Percentiles rank a stretch among this genome's conserved stretches.
Evolutionary conservation across 2,888 invertebrate genomes (phyloP).

Genomic region (Drosophila nr. perissopoda): DNA sequence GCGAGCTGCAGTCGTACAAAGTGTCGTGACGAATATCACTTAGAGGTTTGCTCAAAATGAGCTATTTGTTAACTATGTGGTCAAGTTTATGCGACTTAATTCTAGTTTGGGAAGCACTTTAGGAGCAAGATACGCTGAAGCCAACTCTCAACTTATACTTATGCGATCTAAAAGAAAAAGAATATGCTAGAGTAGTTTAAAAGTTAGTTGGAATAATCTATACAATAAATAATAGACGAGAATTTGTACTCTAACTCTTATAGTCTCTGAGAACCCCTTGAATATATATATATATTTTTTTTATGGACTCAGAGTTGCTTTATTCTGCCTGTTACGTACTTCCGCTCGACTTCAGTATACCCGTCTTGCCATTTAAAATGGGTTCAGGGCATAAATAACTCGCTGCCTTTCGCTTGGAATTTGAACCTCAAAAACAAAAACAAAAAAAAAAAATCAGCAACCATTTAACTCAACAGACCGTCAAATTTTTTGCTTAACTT

Average conservation of each 20-base stretch:
- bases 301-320: neutral
- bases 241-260: neutral
- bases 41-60: neutral
- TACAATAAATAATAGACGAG: neutral
- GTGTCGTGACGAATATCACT: slow-evolving; percentile 8
- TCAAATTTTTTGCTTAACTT: slow-evolving; percentile 33
- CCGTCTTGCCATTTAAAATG: neutral
- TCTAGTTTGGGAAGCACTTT: neutral
- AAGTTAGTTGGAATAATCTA: neutral
- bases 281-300: neutral
- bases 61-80: neutral
- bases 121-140: neutral
- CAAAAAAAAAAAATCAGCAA: neutral
- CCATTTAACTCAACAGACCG: slow-evolving; percentile 35
- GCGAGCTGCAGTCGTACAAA: neutral
- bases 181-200: neutral
- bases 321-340: neutral
- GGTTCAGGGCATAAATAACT: neutral
- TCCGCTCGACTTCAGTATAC: neutral
- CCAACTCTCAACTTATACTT: neutral
- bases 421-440: slow-evolving; percentile 14
- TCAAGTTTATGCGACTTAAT: neutral
- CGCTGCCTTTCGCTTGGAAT: slow-evolving; percentile 28
- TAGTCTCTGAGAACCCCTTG: accelerated
- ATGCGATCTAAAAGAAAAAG: neutral